A percentile compares a stretch with the other conserved stretches of the same genome.
Evolutionary conservation across 2,888 invertebrate genomes (phyloP).

Genomic region (Phymatocera aterrima): DNA sequence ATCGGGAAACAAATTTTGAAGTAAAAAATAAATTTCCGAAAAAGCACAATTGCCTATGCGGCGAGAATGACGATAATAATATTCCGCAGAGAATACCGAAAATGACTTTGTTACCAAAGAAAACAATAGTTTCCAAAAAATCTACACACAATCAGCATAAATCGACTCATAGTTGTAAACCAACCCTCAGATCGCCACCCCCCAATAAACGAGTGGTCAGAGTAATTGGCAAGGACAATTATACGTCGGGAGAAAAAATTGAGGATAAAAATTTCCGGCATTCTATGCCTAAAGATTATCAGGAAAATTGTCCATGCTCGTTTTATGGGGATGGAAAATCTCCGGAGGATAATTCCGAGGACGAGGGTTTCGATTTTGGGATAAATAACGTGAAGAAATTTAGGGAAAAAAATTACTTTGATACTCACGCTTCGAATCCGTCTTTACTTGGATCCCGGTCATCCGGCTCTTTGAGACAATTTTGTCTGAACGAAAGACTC

Average conservation of each 20-base stretch:
- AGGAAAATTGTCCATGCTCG: neutral
- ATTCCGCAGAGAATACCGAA: neutral
- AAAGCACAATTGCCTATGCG: slow-evolving; percentile 2
- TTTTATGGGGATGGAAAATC: neutral
- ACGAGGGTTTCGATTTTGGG: slow-evolving; percentile 39
- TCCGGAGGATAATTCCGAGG: neutral
- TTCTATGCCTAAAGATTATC: neutral
- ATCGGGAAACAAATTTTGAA: neutral
- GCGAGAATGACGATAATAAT: neutral
- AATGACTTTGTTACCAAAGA: slow-evolving; percentile 47
- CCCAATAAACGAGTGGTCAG: neutral
- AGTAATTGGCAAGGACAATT: neutral
- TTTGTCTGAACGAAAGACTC: slow-evolving; percentile 78
- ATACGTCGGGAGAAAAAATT: neutral
- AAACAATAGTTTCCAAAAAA: slow-evolving; percentile 52
- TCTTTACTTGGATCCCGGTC: slow-evolving; percentile 58
- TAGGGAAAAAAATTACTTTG: slow-evolving; percentile 79
- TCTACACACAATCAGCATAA: neutral
- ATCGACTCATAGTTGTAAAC: neutral
- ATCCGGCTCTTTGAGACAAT: slow-evolving; percentile 76
- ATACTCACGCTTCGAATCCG: slow-evolving; percentile 77
- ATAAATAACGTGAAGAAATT: slow-evolving; percentile 72
- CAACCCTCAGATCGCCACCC: neutral
- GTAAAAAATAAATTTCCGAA: neutral
- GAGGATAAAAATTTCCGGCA: slow-evolving; percentile 10